These are phyloP conservation scores for Calonectris borealis DNA, from an alignment of 2,113 vertebrate genomes.

Conservation along the genomic window DNA sequence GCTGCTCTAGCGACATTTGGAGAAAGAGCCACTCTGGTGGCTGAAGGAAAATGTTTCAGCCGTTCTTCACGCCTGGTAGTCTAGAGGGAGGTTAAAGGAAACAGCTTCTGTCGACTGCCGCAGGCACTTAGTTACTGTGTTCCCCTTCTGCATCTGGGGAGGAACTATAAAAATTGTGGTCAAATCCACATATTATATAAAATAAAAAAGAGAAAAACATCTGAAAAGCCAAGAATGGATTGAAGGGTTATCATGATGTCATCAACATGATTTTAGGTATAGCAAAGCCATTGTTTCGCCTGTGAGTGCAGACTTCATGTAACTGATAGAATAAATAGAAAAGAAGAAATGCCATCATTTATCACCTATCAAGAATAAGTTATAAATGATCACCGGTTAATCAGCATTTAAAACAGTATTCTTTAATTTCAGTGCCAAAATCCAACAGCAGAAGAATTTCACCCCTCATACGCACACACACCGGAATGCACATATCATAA, in stretches of 20 bases:
- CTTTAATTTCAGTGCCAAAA: not conserved
- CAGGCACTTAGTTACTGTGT: conserved; percentile 3
- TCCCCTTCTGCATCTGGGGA: not conserved
- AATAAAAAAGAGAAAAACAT: not conserved
- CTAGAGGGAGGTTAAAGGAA: conserved; percentile 4
- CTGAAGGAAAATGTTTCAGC: conserved; percentile 5
- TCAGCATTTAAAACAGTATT: not conserved
- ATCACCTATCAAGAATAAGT: not conserved
- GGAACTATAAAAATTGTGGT: conserved; percentile 44
- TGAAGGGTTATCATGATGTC: not conserved
- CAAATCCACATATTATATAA: not conserved
- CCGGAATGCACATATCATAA: not conserved
- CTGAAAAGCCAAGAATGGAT: not conserved
- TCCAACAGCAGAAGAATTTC: not conserved
- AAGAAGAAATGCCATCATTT: not conserved
- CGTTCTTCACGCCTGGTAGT: not conserved
- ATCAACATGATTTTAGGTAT: not conserved
- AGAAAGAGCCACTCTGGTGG: not conserved
- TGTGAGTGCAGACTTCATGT: not conserved
- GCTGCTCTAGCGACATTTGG: not conserved
- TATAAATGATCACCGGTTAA: not conserved
- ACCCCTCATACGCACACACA: not conserved
- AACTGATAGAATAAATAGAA: not conserved
- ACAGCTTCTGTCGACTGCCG: conserved; percentile 3
- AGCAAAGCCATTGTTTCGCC: not conserved